Conservation (phyloP, 2,113 vertebrate genomes). For the Coregonus clupeaformis region DNA sequence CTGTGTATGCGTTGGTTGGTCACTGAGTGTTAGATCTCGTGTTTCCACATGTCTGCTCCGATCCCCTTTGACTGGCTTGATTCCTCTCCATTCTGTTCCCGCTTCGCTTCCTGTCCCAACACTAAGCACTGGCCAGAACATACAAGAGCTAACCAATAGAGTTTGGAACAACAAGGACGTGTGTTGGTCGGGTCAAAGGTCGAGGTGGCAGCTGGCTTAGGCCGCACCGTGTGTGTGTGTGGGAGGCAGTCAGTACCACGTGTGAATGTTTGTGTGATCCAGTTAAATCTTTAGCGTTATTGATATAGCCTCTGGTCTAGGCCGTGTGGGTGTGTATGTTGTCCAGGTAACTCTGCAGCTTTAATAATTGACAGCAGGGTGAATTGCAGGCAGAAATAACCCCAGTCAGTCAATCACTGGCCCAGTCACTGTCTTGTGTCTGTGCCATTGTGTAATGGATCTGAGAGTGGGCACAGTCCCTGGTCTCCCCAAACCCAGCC, state of each 20-base stretch:
- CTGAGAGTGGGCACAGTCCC: not conserved
- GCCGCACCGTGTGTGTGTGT: not conserved
- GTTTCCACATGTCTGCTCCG: not conserved
- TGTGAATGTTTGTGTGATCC: not conserved
- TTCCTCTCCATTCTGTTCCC: not conserved
- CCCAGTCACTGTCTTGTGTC: not conserved
- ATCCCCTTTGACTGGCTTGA: not conserved
- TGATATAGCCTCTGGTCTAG: too few relatives aligned
- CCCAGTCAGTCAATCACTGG: not conserved
- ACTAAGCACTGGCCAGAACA: not conserved
- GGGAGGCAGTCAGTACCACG: too few relatives aligned
- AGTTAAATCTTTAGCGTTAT: not conserved
- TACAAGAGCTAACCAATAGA: not conserved
- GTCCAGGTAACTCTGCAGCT: too few relatives aligned
- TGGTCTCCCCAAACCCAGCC: not conserved
- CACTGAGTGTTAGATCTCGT: not conserved
- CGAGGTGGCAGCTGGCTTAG: not conserved
- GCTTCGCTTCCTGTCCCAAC: not conserved
- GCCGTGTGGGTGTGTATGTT: too few relatives aligned
- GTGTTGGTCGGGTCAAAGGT: constrained; percentile 2
- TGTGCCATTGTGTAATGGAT: not conserved
- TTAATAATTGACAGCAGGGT: not conserved
- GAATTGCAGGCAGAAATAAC: not conserved
- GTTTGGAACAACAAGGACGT: constrained; percentile 2
- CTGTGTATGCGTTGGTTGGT: not conserved